phyloP scores from a whole-genome alignment of 2,888 invertebrate genomes.

The Andrena minutula region DNA sequence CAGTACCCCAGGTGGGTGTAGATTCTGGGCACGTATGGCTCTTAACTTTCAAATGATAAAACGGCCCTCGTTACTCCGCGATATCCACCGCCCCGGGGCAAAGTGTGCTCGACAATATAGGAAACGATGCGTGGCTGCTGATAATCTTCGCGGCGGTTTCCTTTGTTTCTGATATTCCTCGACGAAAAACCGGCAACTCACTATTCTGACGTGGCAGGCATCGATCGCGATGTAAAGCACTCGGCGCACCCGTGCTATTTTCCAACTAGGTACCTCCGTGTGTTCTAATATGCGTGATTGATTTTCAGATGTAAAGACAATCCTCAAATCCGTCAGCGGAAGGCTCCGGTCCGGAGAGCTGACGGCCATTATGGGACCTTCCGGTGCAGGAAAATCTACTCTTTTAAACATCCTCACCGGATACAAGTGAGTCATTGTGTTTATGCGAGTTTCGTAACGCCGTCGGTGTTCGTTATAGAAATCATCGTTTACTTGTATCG shows the following conservation, averaged over 20 bases:
- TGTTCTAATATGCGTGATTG: not conserved
- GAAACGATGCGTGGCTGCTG: slow-evolving; percentile 19
- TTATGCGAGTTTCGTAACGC: slow-evolving; percentile 10
- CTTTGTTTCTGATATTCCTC: slow-evolving; percentile 15
- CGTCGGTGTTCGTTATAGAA: not conserved
- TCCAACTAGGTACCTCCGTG: not conserved
- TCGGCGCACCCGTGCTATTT: not conserved
- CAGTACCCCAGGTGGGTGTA: too few relatives aligned
- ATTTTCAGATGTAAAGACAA: slow-evolving; percentile 92
- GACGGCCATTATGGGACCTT: slow-evolving; percentile 99
- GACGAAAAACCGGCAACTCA: not conserved
- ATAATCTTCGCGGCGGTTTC: not conserved
- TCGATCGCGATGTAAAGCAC: too few relatives aligned
- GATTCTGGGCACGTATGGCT: not conserved
- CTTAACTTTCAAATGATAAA: slow-evolving; percentile 31
- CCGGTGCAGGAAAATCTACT: slow-evolving; percentile 97
- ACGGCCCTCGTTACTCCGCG: slow-evolving; percentile 13
- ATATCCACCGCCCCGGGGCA: slow-evolving; percentile 30
- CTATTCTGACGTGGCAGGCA: not conserved
- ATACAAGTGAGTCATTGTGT: slow-evolving; percentile 91
- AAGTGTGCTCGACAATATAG: slow-evolving; percentile 24
- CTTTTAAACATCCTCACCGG: slow-evolving; percentile 97
- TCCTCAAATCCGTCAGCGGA: slow-evolving; percentile 96
- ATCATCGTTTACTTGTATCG: not conserved
- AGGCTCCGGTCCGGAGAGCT: slow-evolving; percentile 95